These are phyloP conservation scores for Mormyrus iriodes DNA, from an alignment of 2,113 vertebrate species.

Conservation along the genomic window DNA sequence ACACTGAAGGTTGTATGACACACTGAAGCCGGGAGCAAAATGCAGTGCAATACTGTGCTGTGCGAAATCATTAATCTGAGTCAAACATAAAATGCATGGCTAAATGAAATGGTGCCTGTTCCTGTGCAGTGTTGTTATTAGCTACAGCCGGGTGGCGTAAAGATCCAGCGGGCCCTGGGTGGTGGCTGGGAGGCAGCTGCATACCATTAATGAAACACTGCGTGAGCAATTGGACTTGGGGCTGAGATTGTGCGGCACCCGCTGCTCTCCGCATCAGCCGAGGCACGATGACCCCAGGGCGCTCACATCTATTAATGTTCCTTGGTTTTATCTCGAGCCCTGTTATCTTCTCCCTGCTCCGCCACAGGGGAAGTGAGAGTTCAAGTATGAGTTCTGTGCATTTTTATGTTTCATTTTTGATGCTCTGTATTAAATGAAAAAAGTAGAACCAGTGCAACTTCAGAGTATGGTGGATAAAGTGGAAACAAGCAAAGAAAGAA, in stretches of 20 bases:
- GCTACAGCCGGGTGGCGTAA: neutral
- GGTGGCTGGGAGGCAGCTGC: neutral
- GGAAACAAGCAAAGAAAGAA: neutral
- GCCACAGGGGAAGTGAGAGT: neutral
- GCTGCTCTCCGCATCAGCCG: neutral
- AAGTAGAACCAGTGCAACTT: neutral
- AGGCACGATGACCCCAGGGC: neutral
- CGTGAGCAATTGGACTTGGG: neutral
- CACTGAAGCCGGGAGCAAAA: neutral
- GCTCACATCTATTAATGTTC: conserved; percentile 4
- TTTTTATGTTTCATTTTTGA: neutral
- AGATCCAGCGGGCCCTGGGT: neutral
- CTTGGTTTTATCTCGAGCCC: neutral
- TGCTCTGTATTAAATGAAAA: neutral
- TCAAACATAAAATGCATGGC: neutral
- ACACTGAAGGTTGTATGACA: neutral
- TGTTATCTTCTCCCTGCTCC: neutral
- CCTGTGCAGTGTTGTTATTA: neutral
- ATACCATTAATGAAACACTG: neutral
- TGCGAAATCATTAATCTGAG: neutral
- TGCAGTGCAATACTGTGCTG: neutral
- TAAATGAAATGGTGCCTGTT: neutral
- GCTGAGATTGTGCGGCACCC: neutral
- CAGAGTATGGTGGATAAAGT: neutral
- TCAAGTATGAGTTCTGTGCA: neutral